A percentile compares a stretch with the other conserved stretches of the same genome.
phyloP scores from a whole-genome alignment of 2,888 invertebrate species.

The Ligdia adustata region DNA sequence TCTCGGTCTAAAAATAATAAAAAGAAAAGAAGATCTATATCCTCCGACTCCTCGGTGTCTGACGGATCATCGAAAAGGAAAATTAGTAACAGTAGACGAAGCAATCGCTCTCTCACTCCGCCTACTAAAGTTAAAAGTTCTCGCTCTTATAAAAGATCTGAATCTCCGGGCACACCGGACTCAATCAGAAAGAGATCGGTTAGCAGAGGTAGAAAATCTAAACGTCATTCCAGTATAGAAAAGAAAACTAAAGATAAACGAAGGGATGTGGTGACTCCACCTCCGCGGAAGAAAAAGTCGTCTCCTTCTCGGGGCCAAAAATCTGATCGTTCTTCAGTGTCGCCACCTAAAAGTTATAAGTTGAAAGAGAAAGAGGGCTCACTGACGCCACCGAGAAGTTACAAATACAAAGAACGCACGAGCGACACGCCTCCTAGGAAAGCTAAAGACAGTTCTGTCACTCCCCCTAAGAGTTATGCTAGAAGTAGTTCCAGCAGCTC shows the following conservation, averaged over 20 bases:
- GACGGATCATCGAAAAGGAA: constrained; percentile 56
- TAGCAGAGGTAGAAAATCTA: constrained; percentile 40
- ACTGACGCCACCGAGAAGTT: constrained; percentile 51
- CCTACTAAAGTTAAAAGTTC: constrained; percentile 51
- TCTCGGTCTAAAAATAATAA: constrained; percentile 53
- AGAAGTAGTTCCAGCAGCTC: constrained; percentile 54
- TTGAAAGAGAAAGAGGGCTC: constrained; percentile 47
- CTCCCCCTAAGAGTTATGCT: constrained; percentile 72
- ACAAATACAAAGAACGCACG: constrained; percentile 51
- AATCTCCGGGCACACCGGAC: constrained; percentile 40
- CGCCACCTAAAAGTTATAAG: constrained; percentile 56
- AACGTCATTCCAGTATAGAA: constrained; percentile 53
- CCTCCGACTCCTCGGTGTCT: constrained; percentile 63
- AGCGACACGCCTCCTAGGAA: constrained; percentile 52
- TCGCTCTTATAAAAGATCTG: constrained; percentile 46
- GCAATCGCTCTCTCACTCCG: constrained; percentile 52
- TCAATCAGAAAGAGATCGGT: constrained; percentile 19
- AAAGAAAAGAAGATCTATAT: constrained; percentile 46
- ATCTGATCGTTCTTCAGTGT: constrained; percentile 52
- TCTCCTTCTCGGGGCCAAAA: constrained; percentile 52
- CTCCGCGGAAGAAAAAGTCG: constrained; percentile 48
- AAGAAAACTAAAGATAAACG: constrained; percentile 42
- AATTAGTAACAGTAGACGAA: constrained; percentile 38
- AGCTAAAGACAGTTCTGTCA: constrained; percentile 61
- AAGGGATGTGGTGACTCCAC: constrained; percentile 48